Percentiles rank a stretch among this genome's conserved stretches.
phyloP scores from a whole-genome alignment of 2,888 invertebrate genomes.

The Melieria picta region DNA sequence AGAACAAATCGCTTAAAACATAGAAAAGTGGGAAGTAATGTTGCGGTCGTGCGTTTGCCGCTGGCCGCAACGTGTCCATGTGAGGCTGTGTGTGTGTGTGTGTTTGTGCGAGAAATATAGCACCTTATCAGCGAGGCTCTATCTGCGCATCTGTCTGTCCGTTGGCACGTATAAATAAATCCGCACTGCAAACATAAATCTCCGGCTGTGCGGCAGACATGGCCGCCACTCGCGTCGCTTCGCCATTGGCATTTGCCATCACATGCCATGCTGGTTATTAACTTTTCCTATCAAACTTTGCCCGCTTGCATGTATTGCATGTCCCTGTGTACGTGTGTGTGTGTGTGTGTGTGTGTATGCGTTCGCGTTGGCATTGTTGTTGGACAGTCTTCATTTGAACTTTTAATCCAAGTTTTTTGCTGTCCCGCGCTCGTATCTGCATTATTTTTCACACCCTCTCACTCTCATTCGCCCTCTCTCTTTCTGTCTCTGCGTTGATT shows the following conservation, averaged over 20 bases:
- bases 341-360: neutral
- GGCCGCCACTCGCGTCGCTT: neutral
- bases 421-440: neutral
- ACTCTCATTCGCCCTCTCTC: neutral
- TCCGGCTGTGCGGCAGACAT: neutral
- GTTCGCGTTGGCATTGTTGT: neutral
- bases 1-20: no score
- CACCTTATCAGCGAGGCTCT: neutral
- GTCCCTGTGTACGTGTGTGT: slow-evolving; percentile 16
- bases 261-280: slow-evolving; percentile 39
- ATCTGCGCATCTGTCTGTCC: neutral
- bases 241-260: slow-evolving; percentile 22
- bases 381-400: slow-evolving; percentile 20
- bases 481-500: neutral
- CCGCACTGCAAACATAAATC: slow-evolving; percentile 27
- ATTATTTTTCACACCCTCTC: neutral
- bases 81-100: neutral
- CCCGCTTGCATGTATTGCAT: slow-evolving; percentile 13
- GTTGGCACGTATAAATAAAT: slow-evolving; percentile 12
- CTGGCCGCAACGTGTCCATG: no score
- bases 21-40: slow-evolving; percentile 1
- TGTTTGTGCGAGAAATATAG: neutral
- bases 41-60: neutral
- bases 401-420: slow-evolving; percentile 32
- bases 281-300: slow-evolving; percentile 35